Evolutionary conservation across 2,113 vertebrate genomes (phyloP), one percentile per base, ranked within the genome.

Genomic region (Argyrosomus japonicus): DNA sequence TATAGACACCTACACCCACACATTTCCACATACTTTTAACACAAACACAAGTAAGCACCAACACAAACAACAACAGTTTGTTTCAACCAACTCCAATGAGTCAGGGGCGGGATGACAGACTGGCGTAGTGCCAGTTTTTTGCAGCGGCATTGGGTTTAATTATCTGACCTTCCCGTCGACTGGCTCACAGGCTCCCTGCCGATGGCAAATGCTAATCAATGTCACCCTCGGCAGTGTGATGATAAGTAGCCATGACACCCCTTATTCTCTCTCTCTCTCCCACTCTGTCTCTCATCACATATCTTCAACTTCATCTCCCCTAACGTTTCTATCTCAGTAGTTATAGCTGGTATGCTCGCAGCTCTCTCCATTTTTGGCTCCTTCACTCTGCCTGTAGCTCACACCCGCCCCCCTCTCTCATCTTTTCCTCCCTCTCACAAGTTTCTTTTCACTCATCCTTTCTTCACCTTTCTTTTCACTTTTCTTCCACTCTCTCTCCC

Each of bases 81-180:
- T 82, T 40, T 36, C 57, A 63, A 68, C 48, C 77, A 60, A 43
- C 51, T 51, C 60, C 9, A 43, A 32, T 18, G 69, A 62, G 61
- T 71, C 60, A 15, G 60, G 36, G 21, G 73, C 9, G 7, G 61
- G 69, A 73, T 40, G 47, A 3, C 32, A 27, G 61, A 40, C 61
- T 76, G 89, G 88, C 79, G 1, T 3, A 18, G 58, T 36, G 81
- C 90, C 91, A 93, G 82, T 83, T 79, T 86, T 75, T 88, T 79
- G 90, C 88, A 58, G 81, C 81, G 60, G 71, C 57, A 5, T 82
- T 90, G 82, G 88, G 86, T 91, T 93, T 94, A 94, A 94, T 93
- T 92, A 93, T 80, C 81, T 83, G 87, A 92, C 90, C 92, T 91
- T 93, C 77, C 61, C 57, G 76, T 78, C 29, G 36, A 68, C 87